Evolutionary conservation across 1,140 invertebrate genomes (phyloP).

Genomic region (Lethocerus indicus): DNA sequence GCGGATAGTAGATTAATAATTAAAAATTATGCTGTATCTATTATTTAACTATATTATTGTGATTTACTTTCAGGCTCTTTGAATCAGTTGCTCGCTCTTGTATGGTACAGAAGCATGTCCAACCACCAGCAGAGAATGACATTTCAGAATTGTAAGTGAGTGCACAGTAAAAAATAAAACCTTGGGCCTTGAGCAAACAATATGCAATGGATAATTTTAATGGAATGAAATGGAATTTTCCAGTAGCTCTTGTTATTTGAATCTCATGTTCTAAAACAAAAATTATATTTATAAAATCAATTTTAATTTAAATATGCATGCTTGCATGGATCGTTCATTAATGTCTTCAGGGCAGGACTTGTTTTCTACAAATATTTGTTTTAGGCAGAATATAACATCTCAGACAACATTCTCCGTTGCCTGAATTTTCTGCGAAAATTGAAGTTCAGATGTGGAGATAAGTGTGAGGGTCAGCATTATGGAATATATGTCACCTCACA

Average conservation of each 20-base stretch:
- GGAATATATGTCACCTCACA: too few species aligned
- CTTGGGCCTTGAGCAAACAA: neutral
- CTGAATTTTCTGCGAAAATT: neutral
- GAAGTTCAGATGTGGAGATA: too few species aligned
- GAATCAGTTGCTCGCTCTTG: conserved; percentile 87
- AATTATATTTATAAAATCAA: too few species aligned
- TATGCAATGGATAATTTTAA: neutral
- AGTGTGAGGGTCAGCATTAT: too few species aligned
- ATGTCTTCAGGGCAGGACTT: neutral
- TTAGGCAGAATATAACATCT: conserved; percentile 12
- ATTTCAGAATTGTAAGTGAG: conserved; percentile 16
- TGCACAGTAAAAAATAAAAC: neutral
- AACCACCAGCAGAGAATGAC: conserved; percentile 15
- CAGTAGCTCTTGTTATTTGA: neutral
- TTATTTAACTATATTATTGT: neutral
- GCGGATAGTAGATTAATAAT: too few species aligned
- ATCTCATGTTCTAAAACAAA: too few species aligned
- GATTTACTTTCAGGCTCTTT: conserved; percentile 49
- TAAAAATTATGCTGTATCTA: neutral
- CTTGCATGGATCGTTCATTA: neutral
- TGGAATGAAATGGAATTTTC: neutral
- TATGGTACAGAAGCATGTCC: conserved; percentile 59
- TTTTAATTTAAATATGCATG: too few species aligned
- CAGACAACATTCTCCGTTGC: conserved; percentile 13
- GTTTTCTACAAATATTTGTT: conserved; percentile 6